These are phyloP conservation scores for Drosophila lacteicornis DNA, from an alignment of 1,140 invertebrate species.

Conservation along the genomic window DNA sequence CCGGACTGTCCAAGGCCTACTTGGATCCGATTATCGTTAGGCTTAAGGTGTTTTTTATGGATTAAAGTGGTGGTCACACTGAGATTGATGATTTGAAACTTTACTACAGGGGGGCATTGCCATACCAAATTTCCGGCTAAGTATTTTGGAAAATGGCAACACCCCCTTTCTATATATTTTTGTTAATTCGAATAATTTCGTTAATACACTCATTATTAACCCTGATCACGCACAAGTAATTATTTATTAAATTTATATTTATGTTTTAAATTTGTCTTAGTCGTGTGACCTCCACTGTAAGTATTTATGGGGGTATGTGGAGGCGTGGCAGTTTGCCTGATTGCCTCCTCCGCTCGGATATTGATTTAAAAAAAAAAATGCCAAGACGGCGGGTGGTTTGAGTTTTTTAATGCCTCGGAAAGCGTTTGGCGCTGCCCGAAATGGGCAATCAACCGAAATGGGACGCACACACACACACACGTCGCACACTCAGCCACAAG, in stretches of 20 bases:
- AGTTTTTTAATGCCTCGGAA: conserved; percentile 59
- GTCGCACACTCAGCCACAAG: background rate
- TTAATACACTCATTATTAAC: too few relatives aligned
- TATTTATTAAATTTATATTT: background rate
- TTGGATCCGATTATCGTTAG: too few relatives aligned
- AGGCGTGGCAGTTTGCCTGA: conserved; percentile 11
- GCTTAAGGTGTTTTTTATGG: too few relatives aligned
- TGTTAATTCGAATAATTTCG: too few relatives aligned
- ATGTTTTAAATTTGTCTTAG: background rate
- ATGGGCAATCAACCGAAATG: conserved; percentile 79
- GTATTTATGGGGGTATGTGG: background rate
- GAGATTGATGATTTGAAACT: too few relatives aligned
- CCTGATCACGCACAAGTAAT: background rate
- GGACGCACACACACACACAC: conserved; percentile 4
- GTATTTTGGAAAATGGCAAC: too few relatives aligned
- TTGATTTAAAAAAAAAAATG: conserved; percentile 49
- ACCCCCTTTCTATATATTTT: too few relatives aligned
- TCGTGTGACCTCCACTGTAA: background rate
- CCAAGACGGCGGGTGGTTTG: conserved; percentile 3
- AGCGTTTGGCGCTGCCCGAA: conserved; percentile 57
- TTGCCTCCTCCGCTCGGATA: conserved; percentile 15
- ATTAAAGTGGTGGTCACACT: too few relatives aligned
- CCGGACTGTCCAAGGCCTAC: too few relatives aligned
- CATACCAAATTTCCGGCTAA: too few relatives aligned
- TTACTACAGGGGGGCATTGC: too few relatives aligned